Percentiles rank a stretch among this genome's conserved stretches.
These are phyloP conservation scores for Elaphurus davidianus DNA, from an alignment of 2,113 vertebrate genomes.

Conservation along the genomic window DNA sequence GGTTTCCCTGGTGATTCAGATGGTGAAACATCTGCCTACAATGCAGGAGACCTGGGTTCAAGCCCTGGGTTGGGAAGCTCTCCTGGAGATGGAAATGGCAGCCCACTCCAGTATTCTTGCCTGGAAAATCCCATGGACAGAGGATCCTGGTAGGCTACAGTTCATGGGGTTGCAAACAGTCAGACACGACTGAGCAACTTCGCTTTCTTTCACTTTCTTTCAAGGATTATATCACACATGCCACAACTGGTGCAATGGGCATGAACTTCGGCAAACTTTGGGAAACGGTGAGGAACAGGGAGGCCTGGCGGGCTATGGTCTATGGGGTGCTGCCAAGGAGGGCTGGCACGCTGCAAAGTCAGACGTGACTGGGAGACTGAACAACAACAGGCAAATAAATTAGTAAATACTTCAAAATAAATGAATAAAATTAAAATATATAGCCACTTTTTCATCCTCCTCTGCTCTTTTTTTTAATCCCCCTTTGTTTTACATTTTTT, in stretches of 20 bases:
- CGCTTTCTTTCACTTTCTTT: not conserved
- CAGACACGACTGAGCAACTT: rapidly evolving
- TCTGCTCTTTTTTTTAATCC: not conserved
- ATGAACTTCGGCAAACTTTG: not conserved
- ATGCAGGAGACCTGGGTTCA: not conserved
- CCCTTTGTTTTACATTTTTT: not conserved
- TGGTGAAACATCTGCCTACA: not conserved
- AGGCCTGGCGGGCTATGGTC: rapidly evolving
- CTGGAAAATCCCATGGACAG: not conserved
- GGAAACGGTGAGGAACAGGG: not conserved
- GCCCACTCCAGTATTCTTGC: not conserved
- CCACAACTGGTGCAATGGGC: not conserved
- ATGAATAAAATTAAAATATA: not conserved
- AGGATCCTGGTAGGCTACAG: not conserved
- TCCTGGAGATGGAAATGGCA: not conserved
- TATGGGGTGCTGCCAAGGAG: not conserved
- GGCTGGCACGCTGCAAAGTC: not conserved
- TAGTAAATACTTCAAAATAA: not conserved
- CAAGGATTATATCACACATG: not conserved
- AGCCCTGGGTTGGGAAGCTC: rapidly evolving
- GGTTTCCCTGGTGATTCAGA: not conserved
- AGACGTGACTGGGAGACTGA: not conserved
- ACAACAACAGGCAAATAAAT: not conserved
- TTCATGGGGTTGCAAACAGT: not conserved
- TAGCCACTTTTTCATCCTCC: not conserved